Percentiles rank a stretch among this genome's conserved stretches.
These are phyloP conservation scores for Rallus limicola DNA, from an alignment of 2,113 vertebrate species.

Conservation along the genomic window DNA sequence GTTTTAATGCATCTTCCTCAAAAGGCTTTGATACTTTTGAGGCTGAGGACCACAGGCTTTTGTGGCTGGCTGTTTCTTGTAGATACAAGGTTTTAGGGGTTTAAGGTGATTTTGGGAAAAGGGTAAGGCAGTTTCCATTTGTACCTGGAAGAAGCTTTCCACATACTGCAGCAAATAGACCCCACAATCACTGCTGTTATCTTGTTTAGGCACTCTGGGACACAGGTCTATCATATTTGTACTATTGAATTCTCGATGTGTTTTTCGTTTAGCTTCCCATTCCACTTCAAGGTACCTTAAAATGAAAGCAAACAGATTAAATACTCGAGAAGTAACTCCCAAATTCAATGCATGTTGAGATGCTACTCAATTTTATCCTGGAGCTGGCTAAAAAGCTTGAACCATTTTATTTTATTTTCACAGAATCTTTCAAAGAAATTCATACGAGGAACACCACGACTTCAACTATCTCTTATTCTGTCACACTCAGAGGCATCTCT, in stretches of 20 bases:
- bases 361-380: neutral
- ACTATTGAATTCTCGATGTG: conserved; percentile 81
- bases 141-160: conserved; percentile 93
- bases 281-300: conserved; percentile 92
- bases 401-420: neutral
- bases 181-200: conserved; percentile 96
- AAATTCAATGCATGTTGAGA: neutral
- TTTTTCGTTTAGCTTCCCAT: conserved; percentile 88
- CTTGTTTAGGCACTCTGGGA: conserved; percentile 92
- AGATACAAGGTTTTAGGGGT: neutral
- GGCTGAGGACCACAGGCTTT: neutral
- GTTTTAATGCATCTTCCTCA: neutral
- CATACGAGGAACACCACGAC: neutral
- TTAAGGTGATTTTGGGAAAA: neutral
- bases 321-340: neutral
- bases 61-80: neutral
- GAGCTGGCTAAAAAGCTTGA: neutral
- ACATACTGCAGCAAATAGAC: conserved; percentile 95
- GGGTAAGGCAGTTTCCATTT: neutral
- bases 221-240: conserved; percentile 85
- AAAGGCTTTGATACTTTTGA: neutral
- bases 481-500: neutral
- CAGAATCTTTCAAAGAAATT: neutral
- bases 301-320: conserved; percentile 1
- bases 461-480: neutral